Evolutionary conservation across 2,888 invertebrate genomes (phyloP), one percentile per base, ranked within the genome.

Genomic region (Drosophila dives): DNA sequence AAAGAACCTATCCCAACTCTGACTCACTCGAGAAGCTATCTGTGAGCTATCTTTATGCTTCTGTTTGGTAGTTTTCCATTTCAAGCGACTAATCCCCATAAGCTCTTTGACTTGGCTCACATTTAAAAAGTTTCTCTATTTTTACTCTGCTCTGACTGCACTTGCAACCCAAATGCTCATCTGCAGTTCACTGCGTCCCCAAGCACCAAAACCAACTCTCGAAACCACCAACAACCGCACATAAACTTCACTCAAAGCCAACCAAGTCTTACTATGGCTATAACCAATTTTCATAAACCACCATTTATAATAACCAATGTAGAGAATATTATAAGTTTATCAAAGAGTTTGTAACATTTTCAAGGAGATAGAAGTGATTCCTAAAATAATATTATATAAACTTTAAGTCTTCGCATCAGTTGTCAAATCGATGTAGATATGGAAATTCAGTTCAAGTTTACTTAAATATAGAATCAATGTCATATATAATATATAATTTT

Each of bases 151-250:
- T 59, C 53, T 71, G 40, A 29, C 32, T 79, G 78, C 76, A 73
- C 74, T 81, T 84, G 56, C 86, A 86, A 89, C 86, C 83, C 79
- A 85, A 81, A 87, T 87, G 88, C 62, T 84, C 81, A 85, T 89
- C 79, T 86, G 85, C 82, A 86, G 80, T 89, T 85, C 82, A 84
- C 71, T 86, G 87, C 72, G 49, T 54, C 66, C 66, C 29, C 81
- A 67, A 65, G 15, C 45, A 36, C 32, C 34, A 48, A 48, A 50
- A 38, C 17, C 66, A 66, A 59, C 59, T 59, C 50, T 42, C 42
- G 55, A 53, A 51, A 26, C 42, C 11, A 34, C 34, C 11, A 26
- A 34, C 40, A 26, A 11, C 17, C 12, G 3, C 15, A 53, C 32
- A 34, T 6, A 20, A 53, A 15, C 20, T 53, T 5, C 7, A 36